phyloP scores from a whole-genome alignment of 2,797 vertebrate species.

The Oreonectes daqikongensis region DNA sequence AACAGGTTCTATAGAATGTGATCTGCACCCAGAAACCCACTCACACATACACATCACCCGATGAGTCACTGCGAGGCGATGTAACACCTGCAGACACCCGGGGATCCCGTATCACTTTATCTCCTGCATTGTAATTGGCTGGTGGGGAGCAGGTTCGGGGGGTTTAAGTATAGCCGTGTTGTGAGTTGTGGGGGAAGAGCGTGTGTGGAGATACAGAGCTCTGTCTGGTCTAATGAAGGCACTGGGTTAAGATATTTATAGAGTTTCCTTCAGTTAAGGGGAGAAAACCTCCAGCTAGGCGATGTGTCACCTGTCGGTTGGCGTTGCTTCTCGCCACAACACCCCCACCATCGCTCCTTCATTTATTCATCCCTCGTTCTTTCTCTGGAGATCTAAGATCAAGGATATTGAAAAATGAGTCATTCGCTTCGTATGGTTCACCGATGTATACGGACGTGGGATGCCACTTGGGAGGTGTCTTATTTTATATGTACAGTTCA shows the following conservation, averaged over 20 bases:
- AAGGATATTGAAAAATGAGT: slow-evolving; percentile 48
- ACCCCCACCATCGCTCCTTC: slow-evolving; percentile 10
- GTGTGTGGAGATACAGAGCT: background rate
- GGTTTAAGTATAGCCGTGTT: background rate
- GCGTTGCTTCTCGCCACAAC: slow-evolving; percentile 23
- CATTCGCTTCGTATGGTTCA: slow-evolving; percentile 22
- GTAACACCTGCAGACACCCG: background rate
- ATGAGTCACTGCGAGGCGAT: slow-evolving; percentile 41
- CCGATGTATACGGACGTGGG: slow-evolving; percentile 6
- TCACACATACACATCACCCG: background rate
- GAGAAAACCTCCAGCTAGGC: slow-evolving; percentile 39
- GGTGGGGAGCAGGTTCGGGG: background rate
- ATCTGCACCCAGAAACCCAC: slow-evolving; percentile 12
- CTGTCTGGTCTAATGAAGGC: slow-evolving; percentile 35
- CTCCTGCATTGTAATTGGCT: slow-evolving; percentile 17
- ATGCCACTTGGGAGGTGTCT: background rate
- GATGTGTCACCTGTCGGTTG: slow-evolving; percentile 49
- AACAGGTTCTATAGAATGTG: slow-evolving; percentile 14
- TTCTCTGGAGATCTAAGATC: slow-evolving; percentile 33
- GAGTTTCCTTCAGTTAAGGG: slow-evolving; percentile 30
- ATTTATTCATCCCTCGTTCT: slow-evolving; percentile 23
- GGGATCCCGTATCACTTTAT: slow-evolving; percentile 1
- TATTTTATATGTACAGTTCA: background rate
- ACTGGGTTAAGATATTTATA: slow-evolving; percentile 56
- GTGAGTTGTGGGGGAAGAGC: background rate